phyloP scores from a whole-genome alignment of 1,140 invertebrate species.

The Brachionus calyciflorus region DNA sequence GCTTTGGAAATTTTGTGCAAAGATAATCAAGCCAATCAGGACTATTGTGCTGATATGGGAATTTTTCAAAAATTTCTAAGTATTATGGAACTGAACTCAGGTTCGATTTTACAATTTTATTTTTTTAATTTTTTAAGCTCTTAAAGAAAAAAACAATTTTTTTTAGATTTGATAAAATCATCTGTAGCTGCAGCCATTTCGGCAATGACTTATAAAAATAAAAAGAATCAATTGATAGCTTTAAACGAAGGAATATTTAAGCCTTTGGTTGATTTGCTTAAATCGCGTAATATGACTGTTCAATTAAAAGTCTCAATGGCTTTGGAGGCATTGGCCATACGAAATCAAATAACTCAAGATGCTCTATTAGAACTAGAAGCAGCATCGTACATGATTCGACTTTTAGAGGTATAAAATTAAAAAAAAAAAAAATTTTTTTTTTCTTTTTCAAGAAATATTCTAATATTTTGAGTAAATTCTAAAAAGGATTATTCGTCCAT shows the following conservation, averaged over 20 bases:
- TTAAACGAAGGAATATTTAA: constrained; percentile 54
- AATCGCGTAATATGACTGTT: constrained; percentile 55
- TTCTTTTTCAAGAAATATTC: neutral
- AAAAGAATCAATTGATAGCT: constrained; percentile 54
- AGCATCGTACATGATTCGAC: constrained; percentile 55
- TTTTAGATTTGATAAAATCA: constrained; percentile 27
- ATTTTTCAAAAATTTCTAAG: constrained; percentile 7
- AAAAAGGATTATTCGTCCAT: constrained; percentile 30
- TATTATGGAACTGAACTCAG: constrained; percentile 42
- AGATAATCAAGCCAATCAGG: constrained; percentile 21
- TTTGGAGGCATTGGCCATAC: constrained; percentile 56
- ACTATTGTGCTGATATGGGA: constrained; percentile 12
- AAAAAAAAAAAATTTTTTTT: too few species aligned
- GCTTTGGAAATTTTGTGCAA: constrained; percentile 53
- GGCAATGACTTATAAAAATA: constrained; percentile 50
- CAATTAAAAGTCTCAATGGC: constrained; percentile 59
- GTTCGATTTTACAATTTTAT: neutral
- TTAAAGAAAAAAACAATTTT: neutral
- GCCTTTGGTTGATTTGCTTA: constrained; percentile 57
- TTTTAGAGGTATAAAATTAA: constrained; percentile 55
- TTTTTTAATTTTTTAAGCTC: neutral
- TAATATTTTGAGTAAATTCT: neutral
- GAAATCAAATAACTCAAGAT: constrained; percentile 55
- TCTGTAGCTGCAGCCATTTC: constrained; percentile 30
- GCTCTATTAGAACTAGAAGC: constrained; percentile 56